Evolutionary conservation across 2,113 vertebrate species (phyloP).

Genomic region (Enhydra lutris): DNA sequence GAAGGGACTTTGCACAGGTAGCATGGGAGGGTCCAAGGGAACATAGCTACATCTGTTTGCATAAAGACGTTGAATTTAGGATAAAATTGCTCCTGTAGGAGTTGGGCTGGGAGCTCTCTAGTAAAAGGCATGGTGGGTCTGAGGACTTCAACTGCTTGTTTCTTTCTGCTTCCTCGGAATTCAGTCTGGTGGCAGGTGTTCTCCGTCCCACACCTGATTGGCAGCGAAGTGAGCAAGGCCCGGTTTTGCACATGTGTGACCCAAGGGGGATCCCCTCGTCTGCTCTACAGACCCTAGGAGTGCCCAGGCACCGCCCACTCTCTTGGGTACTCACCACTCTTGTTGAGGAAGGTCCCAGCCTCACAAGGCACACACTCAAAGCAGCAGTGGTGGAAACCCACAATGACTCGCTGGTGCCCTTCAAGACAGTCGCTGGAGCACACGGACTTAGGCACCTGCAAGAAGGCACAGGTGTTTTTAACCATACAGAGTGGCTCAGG

Average conservation of each 20-base stretch:
- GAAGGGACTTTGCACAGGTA: neutral
- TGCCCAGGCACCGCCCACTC: rapidly evolving
- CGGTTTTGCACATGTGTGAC: neutral
- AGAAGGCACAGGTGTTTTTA: rapidly evolving
- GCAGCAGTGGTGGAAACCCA: slow-evolving; percentile 82
- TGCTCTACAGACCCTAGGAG: neutral
- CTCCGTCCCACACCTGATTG: neutral
- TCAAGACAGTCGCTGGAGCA: slow-evolving; percentile 71
- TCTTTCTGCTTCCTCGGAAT: neutral
- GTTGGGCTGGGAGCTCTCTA: neutral
- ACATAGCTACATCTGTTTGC: neutral
- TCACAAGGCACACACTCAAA: slow-evolving; percentile 85
- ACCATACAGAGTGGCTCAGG: neutral
- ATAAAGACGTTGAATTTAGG: neutral
- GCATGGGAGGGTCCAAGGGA: neutral
- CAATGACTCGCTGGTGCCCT: slow-evolving; percentile 60
- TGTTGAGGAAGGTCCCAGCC: slow-evolving; percentile 84
- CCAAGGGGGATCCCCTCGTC: neutral
- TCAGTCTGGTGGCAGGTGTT: neutral
- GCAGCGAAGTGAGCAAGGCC: neutral
- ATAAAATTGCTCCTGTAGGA: neutral
- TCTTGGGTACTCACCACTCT: slow-evolving; percentile 80
- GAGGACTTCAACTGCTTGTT: neutral
- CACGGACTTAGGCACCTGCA: slow-evolving; percentile 75
- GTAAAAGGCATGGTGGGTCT: neutral